These are phyloP conservation scores for Rhagonycha fulva DNA, from an alignment of 2,888 invertebrate species.

Conservation along the genomic window DNA sequence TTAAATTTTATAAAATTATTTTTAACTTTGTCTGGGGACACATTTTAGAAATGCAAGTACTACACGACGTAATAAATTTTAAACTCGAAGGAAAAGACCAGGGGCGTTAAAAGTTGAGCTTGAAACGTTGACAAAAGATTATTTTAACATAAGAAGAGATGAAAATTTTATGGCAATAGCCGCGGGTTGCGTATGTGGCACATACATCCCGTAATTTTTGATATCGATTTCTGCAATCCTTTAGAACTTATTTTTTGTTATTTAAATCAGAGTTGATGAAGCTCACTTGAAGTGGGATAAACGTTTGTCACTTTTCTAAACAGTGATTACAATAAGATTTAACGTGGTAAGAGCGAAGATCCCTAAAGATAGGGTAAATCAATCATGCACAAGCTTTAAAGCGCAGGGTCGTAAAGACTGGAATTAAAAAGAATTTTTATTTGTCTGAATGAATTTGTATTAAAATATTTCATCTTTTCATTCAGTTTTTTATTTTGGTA, in stretches of 20 bases:
- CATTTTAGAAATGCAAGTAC: neutral
- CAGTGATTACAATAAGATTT: slow-evolving; percentile 20
- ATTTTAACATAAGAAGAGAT: slow-evolving; percentile 33
- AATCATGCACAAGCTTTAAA: slow-evolving; percentile 19
- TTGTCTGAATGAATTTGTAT: neutral
- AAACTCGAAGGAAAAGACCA: slow-evolving; percentile 14
- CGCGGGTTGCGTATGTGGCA: slow-evolving; percentile 5
- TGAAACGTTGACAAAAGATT: slow-evolving; percentile 35
- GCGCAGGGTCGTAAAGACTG: neutral
- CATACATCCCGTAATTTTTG: slow-evolving; percentile 8
- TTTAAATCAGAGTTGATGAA: neutral
- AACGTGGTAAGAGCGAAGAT: slow-evolving; percentile 16
- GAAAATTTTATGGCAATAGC: slow-evolving; percentile 30
- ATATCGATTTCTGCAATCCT: slow-evolving; percentile 2
- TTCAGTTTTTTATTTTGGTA: neutral
- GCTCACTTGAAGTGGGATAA: neutral
- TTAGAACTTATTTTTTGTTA: neutral
- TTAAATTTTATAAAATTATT: neutral
- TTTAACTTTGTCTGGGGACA: neutral
- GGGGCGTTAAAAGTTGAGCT: slow-evolving; percentile 33
- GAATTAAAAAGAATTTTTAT: neutral
- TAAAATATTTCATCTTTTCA: neutral
- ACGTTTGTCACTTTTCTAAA: slow-evolving; percentile 23
- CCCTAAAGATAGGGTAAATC: slow-evolving; percentile 12
- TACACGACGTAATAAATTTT: neutral